These are phyloP conservation scores for Anthophora plumipes DNA, from an alignment of 2,888 invertebrate genomes.

Conservation along the genomic window DNA sequence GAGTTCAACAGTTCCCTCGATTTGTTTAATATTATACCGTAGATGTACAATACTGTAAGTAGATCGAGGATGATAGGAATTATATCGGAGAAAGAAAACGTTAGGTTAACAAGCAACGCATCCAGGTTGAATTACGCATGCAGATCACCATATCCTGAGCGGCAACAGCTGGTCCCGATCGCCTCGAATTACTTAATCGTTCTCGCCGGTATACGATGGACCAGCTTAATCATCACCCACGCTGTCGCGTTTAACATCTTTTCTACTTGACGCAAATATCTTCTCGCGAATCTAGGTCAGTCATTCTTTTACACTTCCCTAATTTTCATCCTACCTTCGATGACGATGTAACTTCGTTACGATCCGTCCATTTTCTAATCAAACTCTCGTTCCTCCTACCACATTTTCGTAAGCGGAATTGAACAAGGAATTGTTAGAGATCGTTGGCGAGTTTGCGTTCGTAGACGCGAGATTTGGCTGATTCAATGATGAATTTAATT, in stretches of 20 bases:
- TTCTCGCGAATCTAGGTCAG: slow-evolving; percentile 40
- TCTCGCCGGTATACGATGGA: slow-evolving; percentile 19
- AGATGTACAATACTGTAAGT: no score
- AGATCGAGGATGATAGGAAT: slow-evolving; percentile 78
- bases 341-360: neutral
- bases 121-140: slow-evolving; percentile 69
- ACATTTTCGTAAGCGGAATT: neutral
- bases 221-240: slow-evolving; percentile 65
- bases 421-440: neutral
- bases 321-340: slow-evolving; percentile 25
- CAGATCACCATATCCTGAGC: slow-evolving; percentile 71
- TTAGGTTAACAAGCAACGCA: slow-evolving; percentile 57
- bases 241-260: slow-evolving; percentile 41
- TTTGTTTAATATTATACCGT: slow-evolving; percentile 75
- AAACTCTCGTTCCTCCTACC: neutral
- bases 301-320: slow-evolving; percentile 16
- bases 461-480: slow-evolving; percentile 16
- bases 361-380: slow-evolving; percentile 21
- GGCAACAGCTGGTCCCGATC: slow-evolving; percentile 53
- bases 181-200: slow-evolving; percentile 70
- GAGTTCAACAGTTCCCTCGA: slow-evolving; percentile 78
- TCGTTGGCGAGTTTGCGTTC: slow-evolving; percentile 8
- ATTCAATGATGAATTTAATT: slow-evolving; percentile 62
- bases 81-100: slow-evolving; percentile 63
- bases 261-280: slow-evolving; percentile 34